Evolutionary conservation across 1,140 invertebrate genomes (phyloP).

Genomic region (Drosophila mayri): DNA sequence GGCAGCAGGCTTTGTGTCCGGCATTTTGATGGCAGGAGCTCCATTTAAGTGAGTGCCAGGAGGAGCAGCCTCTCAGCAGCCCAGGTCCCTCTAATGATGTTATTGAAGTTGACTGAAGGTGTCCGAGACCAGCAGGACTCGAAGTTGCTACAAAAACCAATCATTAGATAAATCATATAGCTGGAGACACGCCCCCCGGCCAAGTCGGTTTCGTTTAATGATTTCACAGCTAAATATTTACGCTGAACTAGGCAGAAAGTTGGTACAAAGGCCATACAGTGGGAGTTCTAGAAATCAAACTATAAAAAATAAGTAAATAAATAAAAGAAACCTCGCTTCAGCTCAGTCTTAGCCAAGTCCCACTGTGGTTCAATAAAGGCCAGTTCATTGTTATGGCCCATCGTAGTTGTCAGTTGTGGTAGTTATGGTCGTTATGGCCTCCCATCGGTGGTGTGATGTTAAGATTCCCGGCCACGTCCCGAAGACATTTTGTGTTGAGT

Average conservation of each 20-base stretch:
- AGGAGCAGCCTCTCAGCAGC: not conserved
- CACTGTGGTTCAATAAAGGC: slow-evolving; percentile 35
- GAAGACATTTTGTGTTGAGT: slow-evolving; percentile 49
- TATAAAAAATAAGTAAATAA: not conserved
- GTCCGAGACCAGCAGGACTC: slow-evolving; percentile 10
- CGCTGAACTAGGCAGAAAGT: slow-evolving; percentile 43
- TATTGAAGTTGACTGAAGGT: slow-evolving; percentile 44
- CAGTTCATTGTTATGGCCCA: slow-evolving; percentile 41
- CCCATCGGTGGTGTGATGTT: slow-evolving; percentile 22
- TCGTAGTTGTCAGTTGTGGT: slow-evolving; percentile 32
- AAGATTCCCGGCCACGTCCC: slow-evolving; percentile 35
- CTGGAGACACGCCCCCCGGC: not conserved
- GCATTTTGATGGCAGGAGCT: slow-evolving; percentile 36
- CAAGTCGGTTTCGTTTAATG: slow-evolving; percentile 5
- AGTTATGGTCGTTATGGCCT: slow-evolving; percentile 23
- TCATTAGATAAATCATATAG: slow-evolving; percentile 49
- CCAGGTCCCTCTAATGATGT: slow-evolving; percentile 27
- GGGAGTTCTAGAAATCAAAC: not conserved
- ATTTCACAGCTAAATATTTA: slow-evolving; percentile 36
- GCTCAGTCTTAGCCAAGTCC: not conserved
- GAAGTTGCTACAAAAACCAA: slow-evolving; percentile 12
- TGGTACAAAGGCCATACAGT: not conserved
- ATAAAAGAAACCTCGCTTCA: not conserved
- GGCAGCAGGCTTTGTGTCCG: slow-evolving; percentile 38
- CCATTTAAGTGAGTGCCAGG: slow-evolving; percentile 42